Conservation (phyloP, 1,140 invertebrate genomes). For the Cotesia typhae region DNA sequence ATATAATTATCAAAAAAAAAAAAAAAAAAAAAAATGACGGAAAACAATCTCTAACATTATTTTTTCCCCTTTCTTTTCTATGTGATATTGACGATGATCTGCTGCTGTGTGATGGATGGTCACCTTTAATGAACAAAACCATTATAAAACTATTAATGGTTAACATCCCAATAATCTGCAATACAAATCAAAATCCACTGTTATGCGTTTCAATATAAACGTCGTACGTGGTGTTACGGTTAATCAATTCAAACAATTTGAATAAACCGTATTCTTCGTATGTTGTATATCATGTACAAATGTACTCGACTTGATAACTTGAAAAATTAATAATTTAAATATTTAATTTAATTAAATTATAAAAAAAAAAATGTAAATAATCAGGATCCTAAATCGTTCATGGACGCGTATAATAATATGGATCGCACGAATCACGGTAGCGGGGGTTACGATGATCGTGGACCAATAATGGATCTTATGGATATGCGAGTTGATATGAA, state of each 20-base stretch:
- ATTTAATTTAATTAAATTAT: constrained; percentile 1
- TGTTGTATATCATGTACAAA: no score
- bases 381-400: constrained; percentile 65
- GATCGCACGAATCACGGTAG: constrained; percentile 55
- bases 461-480: constrained; percentile 66
- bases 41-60: constrained; percentile 61
- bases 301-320: neutral
- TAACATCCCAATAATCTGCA: constrained; percentile 41
- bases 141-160: constrained; percentile 50
- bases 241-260: neutral
- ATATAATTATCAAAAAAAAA: neutral
- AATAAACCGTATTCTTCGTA: no score
- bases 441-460: constrained; percentile 64
- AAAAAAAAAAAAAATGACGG: neutral
- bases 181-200: neutral
- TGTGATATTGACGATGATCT: constrained; percentile 67
- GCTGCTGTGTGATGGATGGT: constrained; percentile 65
- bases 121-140: constrained; percentile 50
- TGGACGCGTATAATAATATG: constrained; percentile 65
- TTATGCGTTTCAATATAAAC: constrained; percentile 38
- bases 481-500: constrained; percentile 66
- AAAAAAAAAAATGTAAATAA: constrained; percentile 22
- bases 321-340: constrained; percentile 13
- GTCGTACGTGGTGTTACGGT: constrained; percentile 5
- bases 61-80: constrained; percentile 67